These are phyloP conservation scores for Hyperopisus bebe DNA, from an alignment of 2,113 vertebrate genomes.

Conservation along the genomic window DNA sequence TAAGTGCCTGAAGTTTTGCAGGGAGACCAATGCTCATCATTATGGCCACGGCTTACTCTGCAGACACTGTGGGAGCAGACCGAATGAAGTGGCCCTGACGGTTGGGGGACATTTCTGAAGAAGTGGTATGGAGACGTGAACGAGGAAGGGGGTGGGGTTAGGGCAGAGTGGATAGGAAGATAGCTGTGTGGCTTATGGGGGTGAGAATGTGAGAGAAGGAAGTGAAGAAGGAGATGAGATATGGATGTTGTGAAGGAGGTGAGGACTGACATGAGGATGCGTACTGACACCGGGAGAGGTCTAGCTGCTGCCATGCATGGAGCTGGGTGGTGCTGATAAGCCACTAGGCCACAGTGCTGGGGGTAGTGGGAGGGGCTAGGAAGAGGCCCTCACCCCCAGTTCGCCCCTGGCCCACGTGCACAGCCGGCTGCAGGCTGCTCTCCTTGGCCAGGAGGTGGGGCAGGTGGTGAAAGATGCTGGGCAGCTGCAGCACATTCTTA, in stretches of 20 bases:
- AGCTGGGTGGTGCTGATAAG: background rate
- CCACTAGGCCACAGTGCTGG: background rate
- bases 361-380: background rate
- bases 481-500: slow-evolving; percentile 90
- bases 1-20: background rate
- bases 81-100: background rate
- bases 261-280: background rate
- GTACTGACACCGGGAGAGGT: background rate
- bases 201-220: background rate
- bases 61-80: background rate
- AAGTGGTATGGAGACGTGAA: background rate
- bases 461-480: slow-evolving; percentile 96
- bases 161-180: background rate
- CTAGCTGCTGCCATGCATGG: background rate
- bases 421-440: slow-evolving; percentile 86
- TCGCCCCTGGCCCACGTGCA: slow-evolving; percentile 89
- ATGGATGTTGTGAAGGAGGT: background rate
- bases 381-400: slow-evolving; percentile 74
- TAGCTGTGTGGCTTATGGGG: background rate
- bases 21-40: background rate
- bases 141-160: background rate
- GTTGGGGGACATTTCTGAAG: background rate
- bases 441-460: slow-evolving; percentile 94
- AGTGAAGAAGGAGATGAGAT: background rate
- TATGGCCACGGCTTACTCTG: background rate